phyloP scores from a whole-genome alignment of 2,113 vertebrate species.

The Odocoileus hemionus region DNA sequence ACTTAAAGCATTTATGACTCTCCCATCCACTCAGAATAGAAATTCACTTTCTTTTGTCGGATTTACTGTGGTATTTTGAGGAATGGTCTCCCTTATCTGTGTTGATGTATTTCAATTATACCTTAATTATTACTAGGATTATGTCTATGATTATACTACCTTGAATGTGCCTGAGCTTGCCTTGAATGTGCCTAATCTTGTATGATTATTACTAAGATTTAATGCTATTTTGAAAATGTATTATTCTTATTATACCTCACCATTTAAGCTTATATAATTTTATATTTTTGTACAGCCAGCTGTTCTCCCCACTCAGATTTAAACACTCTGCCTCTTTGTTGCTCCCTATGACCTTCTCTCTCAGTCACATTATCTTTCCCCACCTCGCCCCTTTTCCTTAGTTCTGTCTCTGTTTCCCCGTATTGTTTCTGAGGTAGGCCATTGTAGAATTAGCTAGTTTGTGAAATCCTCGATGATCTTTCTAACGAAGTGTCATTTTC shows the following conservation, averaged over 20 bases:
- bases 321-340: too few relatives aligned
- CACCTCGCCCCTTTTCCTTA: not conserved
- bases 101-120: not conserved
- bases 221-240: not conserved
- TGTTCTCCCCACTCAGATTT: not conserved
- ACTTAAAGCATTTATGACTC: not conserved
- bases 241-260: not conserved
- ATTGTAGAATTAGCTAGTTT: not conserved
- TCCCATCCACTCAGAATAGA: not conserved
- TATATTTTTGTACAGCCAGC: not conserved
- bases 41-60: not conserved
- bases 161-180: not conserved
- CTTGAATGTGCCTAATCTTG: not conserved
- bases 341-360: not conserved
- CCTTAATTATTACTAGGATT: not conserved
- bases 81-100: not conserved
- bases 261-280: not conserved
- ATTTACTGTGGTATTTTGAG: not conserved
- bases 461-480: not conserved
- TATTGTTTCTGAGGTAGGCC: not conserved
- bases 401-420: not conserved
- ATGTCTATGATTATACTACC: not conserved
- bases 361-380: not conserved
- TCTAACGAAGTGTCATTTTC: not conserved
- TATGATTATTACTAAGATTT: not conserved